Base-by-base conservation (phyloP, 1,140 invertebrate species). In the Trichonephila clavipes region DNA sequence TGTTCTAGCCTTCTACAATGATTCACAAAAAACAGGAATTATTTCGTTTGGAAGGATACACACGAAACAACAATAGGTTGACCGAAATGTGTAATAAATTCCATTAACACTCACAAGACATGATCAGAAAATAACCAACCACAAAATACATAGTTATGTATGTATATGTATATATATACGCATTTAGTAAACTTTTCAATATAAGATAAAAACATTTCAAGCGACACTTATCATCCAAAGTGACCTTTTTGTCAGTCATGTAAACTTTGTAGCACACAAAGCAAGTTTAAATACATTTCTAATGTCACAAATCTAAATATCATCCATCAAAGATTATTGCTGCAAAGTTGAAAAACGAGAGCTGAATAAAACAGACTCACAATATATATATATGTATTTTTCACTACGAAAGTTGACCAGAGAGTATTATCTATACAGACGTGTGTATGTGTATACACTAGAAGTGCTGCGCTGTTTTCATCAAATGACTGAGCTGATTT, bases 151-250 rank as follows among this genome's bases (percentile, higher is more conserved):
- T 85, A 92, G 92, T 93, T 93, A 93, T 93, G 85, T 92, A 92
- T 88, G 44, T 88, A 44, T 66, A 90, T 93, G 44, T 88, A 93
- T 92, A 92, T 93, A 93, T 93, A 88, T 93, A 93, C 92, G 92
- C 92, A 93, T 93, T 93, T 93, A 93, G 92, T 93, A 93, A 93
- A 93, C 92, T 93, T 93, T 93, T 93, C 28, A 93, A 93, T 93
- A 93, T 93, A 93, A 93, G 92, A 69, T 93, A 93, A 93, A 93
- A 93, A 93, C 92, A 93, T 93, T 88, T 93, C 92, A 93, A 93
- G 92, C 92, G 92, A 93, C 92, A 93, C 92, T 93, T 88, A 92
- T 77, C 34, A 24, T 62, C 40, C 82, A 88, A 87, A 86, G 90
- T 92, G 90, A 59, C 82, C 62, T 69, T 86, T 92, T 81, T 83